Evolutionary conservation across 1,140 invertebrate genomes (phyloP), one percentile per base, ranked within the genome.

Genomic region (Prorops nasuta): DNA sequence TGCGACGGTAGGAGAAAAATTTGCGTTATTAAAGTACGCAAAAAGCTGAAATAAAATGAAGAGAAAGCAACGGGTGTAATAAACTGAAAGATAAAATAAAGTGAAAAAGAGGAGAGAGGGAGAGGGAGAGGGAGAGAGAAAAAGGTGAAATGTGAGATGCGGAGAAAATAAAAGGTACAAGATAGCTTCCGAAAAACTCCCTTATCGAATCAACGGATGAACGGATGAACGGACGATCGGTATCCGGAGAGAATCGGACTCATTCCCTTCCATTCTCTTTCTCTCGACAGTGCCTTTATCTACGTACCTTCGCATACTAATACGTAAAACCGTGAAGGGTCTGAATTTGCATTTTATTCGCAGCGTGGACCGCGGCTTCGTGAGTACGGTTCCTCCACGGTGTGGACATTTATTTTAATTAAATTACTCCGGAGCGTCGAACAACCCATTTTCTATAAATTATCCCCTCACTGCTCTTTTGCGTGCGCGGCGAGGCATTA

Each of bases 391-490:
- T 60, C 43, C 58, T 61, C 59, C 59, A 49, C 58, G 58, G 58
- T 56, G 65, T 66, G 74, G 72, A 77, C 76, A 78, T 78, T 78
- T 78, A 78, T 78, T 78, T 78, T 78, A 78, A 78, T 78, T 77
- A 78, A 78, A 78, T 78, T 78, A 78, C 74, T 74, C 62, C 66
- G 62, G 70, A 72, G 69, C 64, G 63, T 78, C 76, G 76, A 78
- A 78, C 76, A 76, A 78, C 68, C 76, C 76, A 78, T 78, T 78
- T 78, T 74, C 76, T 78, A 78, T 78, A 78, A 78, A 78, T 78
- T 78, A 78, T 77, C 66, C 72, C 69, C 72, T 71, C 63, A 64
- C 67, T 55, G 62, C 56, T 65, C 64, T 63, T 67, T 63, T 63
- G 34, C 44, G 12, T 22, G 3, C 40, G 7, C 12, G 64, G 52